Conservation (phyloP, 1,140 invertebrate genomes). For the Harlomillsia oculata region DNA sequence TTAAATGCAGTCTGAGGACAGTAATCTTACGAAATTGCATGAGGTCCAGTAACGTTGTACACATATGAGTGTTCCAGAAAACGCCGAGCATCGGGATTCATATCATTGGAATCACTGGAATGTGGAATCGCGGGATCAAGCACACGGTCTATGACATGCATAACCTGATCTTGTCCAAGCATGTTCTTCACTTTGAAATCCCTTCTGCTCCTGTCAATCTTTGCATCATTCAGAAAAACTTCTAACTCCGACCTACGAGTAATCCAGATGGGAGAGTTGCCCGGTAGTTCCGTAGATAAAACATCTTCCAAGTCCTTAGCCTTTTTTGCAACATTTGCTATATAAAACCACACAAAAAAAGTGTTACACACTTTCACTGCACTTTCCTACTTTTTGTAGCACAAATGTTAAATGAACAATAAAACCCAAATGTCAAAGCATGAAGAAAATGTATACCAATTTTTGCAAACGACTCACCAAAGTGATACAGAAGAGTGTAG, state of each 20-base stretch:
- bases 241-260: conserved; percentile 20
- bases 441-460: background rate
- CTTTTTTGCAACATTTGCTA: conserved; percentile 29
- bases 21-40: conserved; percentile 26
- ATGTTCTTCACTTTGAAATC: conserved; percentile 19
- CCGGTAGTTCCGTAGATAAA: conserved; percentile 26
- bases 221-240: conserved; percentile 33
- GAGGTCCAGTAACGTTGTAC: conserved; percentile 20
- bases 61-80: conserved; percentile 22
- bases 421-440: conserved; percentile 1
- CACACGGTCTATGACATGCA: conserved; percentile 33
- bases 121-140: conserved; percentile 27
- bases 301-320: conserved; percentile 30
- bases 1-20: too few relatives aligned
- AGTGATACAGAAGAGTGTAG: conserved; percentile 33
- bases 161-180: conserved; percentile 23
- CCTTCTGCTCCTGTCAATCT: conserved; percentile 12
- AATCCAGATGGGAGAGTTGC: conserved; percentile 35
- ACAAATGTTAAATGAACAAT: conserved; percentile 3
- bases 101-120: conserved; percentile 15
- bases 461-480: conserved; percentile 20
- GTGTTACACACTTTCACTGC: too few relatives aligned
- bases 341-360: too few relatives aligned
- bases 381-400: background rate
- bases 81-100: conserved; percentile 32